These are phyloP conservation scores for Hemibates koningsi DNA, from an alignment of 2,113 vertebrate species.

Conservation along the genomic window DNA sequence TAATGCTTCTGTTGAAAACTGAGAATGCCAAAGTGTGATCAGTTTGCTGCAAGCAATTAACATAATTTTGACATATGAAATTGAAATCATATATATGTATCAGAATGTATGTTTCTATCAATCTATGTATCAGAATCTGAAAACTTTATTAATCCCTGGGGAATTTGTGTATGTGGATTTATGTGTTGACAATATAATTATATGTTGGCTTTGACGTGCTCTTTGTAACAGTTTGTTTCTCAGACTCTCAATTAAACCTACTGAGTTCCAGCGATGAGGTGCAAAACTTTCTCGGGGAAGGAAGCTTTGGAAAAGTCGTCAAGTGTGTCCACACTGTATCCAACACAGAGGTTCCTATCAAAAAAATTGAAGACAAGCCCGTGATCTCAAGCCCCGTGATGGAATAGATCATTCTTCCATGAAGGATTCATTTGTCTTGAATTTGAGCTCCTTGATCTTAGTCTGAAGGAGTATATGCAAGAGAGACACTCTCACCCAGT, in stretches of 20 bases:
- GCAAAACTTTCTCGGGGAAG: neutral
- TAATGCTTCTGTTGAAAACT: neutral
- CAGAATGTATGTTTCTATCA: neutral
- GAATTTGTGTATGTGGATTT: neutral
- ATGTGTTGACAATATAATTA: neutral
- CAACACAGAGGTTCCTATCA: neutral
- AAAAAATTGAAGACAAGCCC: neutral
- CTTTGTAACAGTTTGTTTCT: neutral
- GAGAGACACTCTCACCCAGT: neutral
- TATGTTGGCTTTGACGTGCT: neutral
- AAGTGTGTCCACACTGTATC: neutral
- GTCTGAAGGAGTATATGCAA: neutral
- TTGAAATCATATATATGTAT: neutral
- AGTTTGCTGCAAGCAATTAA: neutral
- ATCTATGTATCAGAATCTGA: neutral
- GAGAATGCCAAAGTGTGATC: neutral
- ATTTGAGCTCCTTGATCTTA: neutral
- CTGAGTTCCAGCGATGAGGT: rapidly evolving
- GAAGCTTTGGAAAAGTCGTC: neutral
- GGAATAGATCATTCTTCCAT: neutral
- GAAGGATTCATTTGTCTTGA: neutral
- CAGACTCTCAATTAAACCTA: neutral
- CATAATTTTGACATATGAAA: neutral
- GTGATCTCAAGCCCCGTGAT: neutral
- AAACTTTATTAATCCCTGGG: neutral